Base-by-base conservation (phyloP, 2,888 invertebrate species). In the Tetramorium bicarinatum region DNA sequence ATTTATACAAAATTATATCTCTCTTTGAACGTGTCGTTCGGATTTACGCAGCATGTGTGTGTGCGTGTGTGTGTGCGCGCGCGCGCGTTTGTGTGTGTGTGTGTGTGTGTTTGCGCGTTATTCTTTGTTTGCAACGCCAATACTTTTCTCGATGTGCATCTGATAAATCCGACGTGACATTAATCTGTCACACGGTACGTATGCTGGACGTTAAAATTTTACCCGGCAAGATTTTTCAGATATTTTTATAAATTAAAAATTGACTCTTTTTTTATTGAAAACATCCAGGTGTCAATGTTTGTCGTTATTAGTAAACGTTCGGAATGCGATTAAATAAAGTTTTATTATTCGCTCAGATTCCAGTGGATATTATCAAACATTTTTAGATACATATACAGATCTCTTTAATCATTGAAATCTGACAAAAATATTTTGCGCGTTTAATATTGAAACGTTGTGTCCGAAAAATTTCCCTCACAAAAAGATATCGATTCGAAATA, bases 1-100 rank as follows among this genome's bases (percentile, higher is more conserved):
- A 80, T 80, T 80, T 80, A 47, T 80, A 71, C 41, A 71, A 71
- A 80, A 71, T 71, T 59, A 80, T 59, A 71, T 21, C 71, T 71
- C 59, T 47, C 79, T 71, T 71, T 71, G 79, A 71, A 21, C n/a
- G 13, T 47, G 34, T 54, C 54, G 66, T 67, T 77, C 15, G 56
- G 47, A 71, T 59, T 79, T 80, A 59, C 56, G 29, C 47, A 13
- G 6, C 49, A 25, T 15, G 7, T 38, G 47, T 25, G 41, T 6
- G 15, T 44, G 18, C n/a, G 25, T 52, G 59, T 59, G n/a, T 15
- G 21, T 15, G 15, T 25, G 47, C 8, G 6, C n/a, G 54, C 59
- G 44, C 69, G 44, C 38, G 56, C 44, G 44, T 79, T 56, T n/a
- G 18, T 29, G 25, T 52, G 59, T 59, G n/a, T 15, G 21, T 15